Conservation (phyloP, 2,888 invertebrate species). For the Amphipoea lucens region DNA sequence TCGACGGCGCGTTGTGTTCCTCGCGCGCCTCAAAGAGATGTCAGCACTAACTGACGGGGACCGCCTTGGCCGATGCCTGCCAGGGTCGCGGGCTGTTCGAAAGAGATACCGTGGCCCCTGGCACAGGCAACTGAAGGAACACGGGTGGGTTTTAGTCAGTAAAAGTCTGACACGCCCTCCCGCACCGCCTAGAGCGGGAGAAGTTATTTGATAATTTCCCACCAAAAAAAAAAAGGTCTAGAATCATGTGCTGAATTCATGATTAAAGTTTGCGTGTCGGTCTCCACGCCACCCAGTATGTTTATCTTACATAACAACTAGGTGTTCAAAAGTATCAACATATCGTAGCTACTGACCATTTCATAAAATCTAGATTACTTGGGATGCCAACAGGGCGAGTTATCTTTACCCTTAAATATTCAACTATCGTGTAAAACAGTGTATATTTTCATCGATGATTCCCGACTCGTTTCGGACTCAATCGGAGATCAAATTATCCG, state of each 20-base stretch:
- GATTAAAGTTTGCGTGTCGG: neutral
- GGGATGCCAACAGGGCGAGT: neutral
- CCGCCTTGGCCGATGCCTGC: no score
- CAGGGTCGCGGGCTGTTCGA: no score
- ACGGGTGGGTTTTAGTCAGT: no score
- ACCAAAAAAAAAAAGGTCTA: no score
- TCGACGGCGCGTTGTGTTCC: no score
- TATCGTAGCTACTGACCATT: constrained; percentile 16
- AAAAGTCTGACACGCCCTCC: no score
- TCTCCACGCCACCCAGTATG: neutral
- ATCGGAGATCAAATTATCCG: neutral
- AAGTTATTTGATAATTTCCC: no score
- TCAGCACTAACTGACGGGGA: no score
- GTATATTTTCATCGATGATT: neutral
- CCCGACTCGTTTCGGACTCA: neutral
- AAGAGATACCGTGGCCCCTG: no score
- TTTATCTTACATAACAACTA: neutral
- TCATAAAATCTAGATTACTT: neutral
- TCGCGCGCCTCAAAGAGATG: no score
- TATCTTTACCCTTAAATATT: neutral
- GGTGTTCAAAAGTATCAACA: constrained; percentile 11
- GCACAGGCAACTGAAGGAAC: no score
- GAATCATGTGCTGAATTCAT: neutral
- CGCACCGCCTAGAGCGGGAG: no score
- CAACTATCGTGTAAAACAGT: neutral